Conservation (phyloP, 2,797 vertebrate genomes). For the Channallabes apus region DNA sequence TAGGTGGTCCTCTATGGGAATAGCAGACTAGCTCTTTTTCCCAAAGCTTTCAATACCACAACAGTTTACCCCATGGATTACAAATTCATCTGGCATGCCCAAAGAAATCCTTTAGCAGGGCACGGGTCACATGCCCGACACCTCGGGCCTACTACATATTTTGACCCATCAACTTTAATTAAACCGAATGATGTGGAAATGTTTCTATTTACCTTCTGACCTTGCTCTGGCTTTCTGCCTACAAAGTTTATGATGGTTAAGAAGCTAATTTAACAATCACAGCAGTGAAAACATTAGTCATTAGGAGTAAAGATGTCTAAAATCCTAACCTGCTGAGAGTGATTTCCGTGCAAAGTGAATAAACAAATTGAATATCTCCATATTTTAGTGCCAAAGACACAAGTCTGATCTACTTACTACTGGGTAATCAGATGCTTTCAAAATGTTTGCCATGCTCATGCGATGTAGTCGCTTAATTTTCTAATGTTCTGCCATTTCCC, state of each 20-base stretch:
- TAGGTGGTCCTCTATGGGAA: not conserved
- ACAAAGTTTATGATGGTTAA: not conserved
- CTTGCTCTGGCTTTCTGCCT: conserved; percentile 10
- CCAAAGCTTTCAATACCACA: not conserved
- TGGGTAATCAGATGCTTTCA: not conserved
- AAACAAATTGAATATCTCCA: not conserved
- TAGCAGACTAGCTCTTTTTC: not conserved
- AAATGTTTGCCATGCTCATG: not conserved
- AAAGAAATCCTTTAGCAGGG: not conserved
- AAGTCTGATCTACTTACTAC: not conserved
- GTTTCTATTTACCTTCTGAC: not conserved
- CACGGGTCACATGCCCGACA: not conserved
- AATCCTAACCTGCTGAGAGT: not conserved
- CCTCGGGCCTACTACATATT: not conserved
- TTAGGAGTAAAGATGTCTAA: not conserved
- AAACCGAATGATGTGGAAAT: not conserved
- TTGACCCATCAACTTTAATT: conserved; percentile 19
- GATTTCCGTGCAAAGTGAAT: not conserved
- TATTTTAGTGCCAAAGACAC: not conserved
- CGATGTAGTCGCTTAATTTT: not conserved
- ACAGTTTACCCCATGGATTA: conserved; percentile 11
- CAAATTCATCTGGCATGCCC: not conserved
- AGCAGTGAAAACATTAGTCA: not conserved
- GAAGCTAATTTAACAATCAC: not conserved
- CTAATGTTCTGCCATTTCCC: no score